Evolutionary conservation across 2,888 invertebrate species (phyloP).

Genomic region (Cheilosia vulpina): DNA sequence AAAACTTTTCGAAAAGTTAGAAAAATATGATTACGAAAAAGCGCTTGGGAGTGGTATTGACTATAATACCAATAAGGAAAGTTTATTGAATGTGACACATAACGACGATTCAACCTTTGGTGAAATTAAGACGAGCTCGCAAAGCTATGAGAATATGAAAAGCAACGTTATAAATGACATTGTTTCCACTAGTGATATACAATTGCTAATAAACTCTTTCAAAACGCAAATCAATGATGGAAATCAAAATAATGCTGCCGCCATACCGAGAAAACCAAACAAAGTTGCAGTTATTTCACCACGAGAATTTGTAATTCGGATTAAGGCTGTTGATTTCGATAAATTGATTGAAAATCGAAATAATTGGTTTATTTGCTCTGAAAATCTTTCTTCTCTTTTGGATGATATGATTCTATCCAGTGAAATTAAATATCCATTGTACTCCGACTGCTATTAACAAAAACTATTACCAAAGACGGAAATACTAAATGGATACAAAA

Average conservation of each 20-base stretch:
- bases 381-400: slow-evolving; percentile 88
- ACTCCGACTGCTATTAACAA: slow-evolving; percentile 88
- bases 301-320: slow-evolving; percentile 86
- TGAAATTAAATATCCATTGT: slow-evolving; percentile 85
- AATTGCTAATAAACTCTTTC: slow-evolving; percentile 84
- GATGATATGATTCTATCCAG: slow-evolving; percentile 89
- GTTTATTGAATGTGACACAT: background rate
- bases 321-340: slow-evolving; percentile 86
- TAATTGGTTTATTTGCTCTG: slow-evolving; percentile 88
- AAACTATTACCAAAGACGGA: no score
- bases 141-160: slow-evolving; percentile 33
- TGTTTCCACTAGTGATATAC: slow-evolving; percentile 79
- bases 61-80: background rate
- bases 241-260: slow-evolving; percentile 75
- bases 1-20: slow-evolving; percentile 84
- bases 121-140: background rate
- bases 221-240: slow-evolving; percentile 84
- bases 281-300: slow-evolving; percentile 84
- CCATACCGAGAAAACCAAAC: slow-evolving; percentile 77
- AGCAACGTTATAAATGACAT: slow-evolving; percentile 77
- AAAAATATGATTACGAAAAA: slow-evolving; percentile 85
- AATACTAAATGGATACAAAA: no score
- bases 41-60: slow-evolving; percentile 72
- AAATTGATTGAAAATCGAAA: slow-evolving; percentile 86
- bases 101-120: background rate